phyloP scores from a whole-genome alignment of 1,140 invertebrate genomes.

The Scaptomyza pallida region DNA sequence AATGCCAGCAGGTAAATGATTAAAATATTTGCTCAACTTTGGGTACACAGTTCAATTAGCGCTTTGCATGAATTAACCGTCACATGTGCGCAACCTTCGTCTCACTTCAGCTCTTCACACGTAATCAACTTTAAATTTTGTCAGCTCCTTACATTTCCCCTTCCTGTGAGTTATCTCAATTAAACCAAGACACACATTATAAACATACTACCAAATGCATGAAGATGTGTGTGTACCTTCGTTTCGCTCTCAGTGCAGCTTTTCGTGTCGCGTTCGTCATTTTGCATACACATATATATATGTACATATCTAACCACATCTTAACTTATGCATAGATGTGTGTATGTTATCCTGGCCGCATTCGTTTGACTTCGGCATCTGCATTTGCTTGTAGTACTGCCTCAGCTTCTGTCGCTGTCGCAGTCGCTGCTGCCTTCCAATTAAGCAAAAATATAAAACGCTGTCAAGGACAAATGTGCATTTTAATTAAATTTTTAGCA shows the following conservation, averaged over 20 bases:
- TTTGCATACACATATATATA: slow-evolving; percentile 25
- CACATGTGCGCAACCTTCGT: background rate
- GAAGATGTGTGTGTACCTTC: background rate
- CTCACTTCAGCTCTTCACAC: slow-evolving; percentile 4
- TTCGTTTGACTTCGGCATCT: slow-evolving; percentile 48
- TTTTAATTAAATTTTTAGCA: slow-evolving; percentile 80
- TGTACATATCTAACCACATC: slow-evolving; percentile 51
- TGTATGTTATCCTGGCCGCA: slow-evolving; percentile 40
- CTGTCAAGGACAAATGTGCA: slow-evolving; percentile 81
- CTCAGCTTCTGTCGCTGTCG: background rate
- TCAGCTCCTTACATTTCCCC: background rate
- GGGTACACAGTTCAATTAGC: slow-evolving; percentile 42
- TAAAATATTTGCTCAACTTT: slow-evolving; percentile 18
- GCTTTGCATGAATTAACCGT: slow-evolving; percentile 15
- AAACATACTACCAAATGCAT: slow-evolving; percentile 3
- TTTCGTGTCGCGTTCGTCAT: slow-evolving; percentile 43
- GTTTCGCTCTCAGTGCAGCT: slow-evolving; percentile 7
- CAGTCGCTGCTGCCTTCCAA: slow-evolving; percentile 55
- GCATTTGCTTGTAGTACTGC: slow-evolving; percentile 22
- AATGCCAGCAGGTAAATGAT: slow-evolving; percentile 2
- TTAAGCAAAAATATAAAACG: slow-evolving; percentile 76
- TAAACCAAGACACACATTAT: slow-evolving; percentile 21
- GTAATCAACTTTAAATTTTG: slow-evolving; percentile 39
- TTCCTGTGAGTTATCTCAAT: slow-evolving; percentile 23
- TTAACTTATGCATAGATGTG: slow-evolving; percentile 31